A percentile compares a stretch with the other conserved stretches of the same genome.
phyloP scores from a whole-genome alignment of 2,113 vertebrate species.

The Peromyscus leucopus region DNA sequence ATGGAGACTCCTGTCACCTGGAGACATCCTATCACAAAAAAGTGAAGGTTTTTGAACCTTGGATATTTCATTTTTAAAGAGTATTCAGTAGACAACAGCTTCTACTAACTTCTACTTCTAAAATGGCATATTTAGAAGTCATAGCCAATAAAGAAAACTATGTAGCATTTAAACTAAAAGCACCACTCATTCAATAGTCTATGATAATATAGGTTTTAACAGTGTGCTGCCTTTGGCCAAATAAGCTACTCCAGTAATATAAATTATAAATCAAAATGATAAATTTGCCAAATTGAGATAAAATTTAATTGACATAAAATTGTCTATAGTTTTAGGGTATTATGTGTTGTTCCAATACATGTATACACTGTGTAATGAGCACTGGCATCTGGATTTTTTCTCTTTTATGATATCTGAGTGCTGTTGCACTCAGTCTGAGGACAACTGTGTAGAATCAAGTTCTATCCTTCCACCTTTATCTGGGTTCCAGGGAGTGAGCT shows the following conservation, averaged over 20 bases:
- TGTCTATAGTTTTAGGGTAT: not conserved
- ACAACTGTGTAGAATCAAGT: not conserved
- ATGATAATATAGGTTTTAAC: not conserved
- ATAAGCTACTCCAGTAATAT: not conserved
- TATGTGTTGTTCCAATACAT: not conserved
- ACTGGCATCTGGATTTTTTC: not conserved
- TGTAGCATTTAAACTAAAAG: conserved; percentile 39
- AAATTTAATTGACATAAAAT: not conserved
- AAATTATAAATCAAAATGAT: not conserved
- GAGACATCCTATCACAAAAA: not conserved
- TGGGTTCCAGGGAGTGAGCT: not conserved
- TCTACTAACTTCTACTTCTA: not conserved
- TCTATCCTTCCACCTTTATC: not conserved
- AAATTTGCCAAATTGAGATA: not conserved
- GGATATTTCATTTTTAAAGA: conserved; percentile 31
- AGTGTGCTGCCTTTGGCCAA: not conserved
- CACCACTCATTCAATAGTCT: not conserved
- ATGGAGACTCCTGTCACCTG: not conserved
- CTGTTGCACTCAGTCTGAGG: not conserved
- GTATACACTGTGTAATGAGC: not conserved
- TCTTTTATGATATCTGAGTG: not conserved
- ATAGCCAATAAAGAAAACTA: not conserved
- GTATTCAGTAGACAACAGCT: not conserved
- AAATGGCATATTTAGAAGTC: conserved; percentile 5
- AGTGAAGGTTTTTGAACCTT: conserved; percentile 15